Evolutionary conservation across 2,113 vertebrate species (phyloP), one percentile per base, ranked within the genome.

Genomic region (Percina caprodes): DNA sequence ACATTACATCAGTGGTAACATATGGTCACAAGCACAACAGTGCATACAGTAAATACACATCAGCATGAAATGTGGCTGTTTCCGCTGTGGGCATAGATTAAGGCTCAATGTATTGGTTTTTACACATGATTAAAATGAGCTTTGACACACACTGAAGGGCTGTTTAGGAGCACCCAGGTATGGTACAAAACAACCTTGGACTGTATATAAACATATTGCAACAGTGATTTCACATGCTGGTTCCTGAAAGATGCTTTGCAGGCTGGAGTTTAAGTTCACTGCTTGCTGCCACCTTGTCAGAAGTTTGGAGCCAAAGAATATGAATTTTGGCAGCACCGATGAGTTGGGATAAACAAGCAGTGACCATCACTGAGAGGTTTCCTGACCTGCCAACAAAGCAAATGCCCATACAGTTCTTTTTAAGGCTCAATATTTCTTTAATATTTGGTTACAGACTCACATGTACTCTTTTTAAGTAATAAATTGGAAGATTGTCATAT

Each of bases 61-160:
- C 69, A 59, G 35, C 18, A 10, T 78, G 69, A 85, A 85, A 83
- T 67, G 46, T 65, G 52, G 12, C 49, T 48, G 39, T 56, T 79
- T 74, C 7, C 2, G 15, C 49, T 59, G 56, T 19, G 21, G 30
- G 55, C 52, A 49, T 65, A 58, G 69, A 69, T 42, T 69, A 33
- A 33, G 75, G 67, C 49, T 69, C 42, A 61, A 30, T 46, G 48
- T 26, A 35, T 39, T 46, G 33, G n/a, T 69, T 6, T 30, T 13
- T 52, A 14, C 62, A 62, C 2, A 14, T 56, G 69, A 75, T 23
- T 42, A 18, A 74, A 83, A 79, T 61, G 26, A 76, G 79, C 23
- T 70, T 2, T 45, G n/a, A 13, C 30, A 24, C 51, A 7, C 75
- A 39, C 52, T 61, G 61, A 49, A 16, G 6, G 54, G 61, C 21